These are phyloP conservation scores for Mythimna loreyi DNA, from an alignment of 2,888 invertebrate genomes.

Conservation along the genomic window DNA sequence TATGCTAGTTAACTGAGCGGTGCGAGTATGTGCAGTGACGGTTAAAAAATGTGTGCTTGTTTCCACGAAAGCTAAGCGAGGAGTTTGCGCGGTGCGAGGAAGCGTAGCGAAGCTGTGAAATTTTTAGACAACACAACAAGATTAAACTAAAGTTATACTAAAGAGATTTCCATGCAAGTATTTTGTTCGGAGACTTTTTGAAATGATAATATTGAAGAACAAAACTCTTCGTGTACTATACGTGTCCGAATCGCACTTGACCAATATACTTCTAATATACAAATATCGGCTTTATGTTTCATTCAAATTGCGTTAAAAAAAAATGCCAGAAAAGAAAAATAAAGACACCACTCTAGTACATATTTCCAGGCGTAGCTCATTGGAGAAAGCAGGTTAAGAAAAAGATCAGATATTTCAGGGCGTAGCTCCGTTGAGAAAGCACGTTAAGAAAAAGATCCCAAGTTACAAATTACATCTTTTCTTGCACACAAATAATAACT, in stretches of 20 bases:
- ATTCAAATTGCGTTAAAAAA: neutral
- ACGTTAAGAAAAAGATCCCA: slow-evolving; percentile 41
- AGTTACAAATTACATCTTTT: slow-evolving; percentile 41
- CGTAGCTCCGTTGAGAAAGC: neutral
- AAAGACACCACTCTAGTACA: neutral
- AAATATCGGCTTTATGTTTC: neutral
- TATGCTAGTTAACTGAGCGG: neutral
- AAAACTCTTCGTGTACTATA: too few relatives aligned
- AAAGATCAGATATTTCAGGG: slow-evolving; percentile 11
- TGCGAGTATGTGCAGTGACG: neutral
- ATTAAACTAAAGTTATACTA: too few relatives aligned
- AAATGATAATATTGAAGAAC: too few relatives aligned
- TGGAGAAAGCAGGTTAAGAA: slow-evolving; percentile 10
- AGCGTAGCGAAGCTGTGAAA: neutral
- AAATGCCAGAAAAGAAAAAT: too few relatives aligned
- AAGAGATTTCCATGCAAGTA: too few relatives aligned
- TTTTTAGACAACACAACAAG: too few relatives aligned
- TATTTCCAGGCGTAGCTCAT: neutral
- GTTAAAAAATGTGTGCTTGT: neutral
- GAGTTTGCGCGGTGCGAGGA: neutral
- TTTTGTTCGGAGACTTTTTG: too few relatives aligned
- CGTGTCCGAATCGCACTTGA: too few relatives aligned
- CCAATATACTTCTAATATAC: neutral
- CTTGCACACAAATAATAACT: slow-evolving; percentile 54
- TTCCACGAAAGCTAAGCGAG: neutral